Conservation (phyloP, 2,888 invertebrate species). For the Salticus scenicus region DNA sequence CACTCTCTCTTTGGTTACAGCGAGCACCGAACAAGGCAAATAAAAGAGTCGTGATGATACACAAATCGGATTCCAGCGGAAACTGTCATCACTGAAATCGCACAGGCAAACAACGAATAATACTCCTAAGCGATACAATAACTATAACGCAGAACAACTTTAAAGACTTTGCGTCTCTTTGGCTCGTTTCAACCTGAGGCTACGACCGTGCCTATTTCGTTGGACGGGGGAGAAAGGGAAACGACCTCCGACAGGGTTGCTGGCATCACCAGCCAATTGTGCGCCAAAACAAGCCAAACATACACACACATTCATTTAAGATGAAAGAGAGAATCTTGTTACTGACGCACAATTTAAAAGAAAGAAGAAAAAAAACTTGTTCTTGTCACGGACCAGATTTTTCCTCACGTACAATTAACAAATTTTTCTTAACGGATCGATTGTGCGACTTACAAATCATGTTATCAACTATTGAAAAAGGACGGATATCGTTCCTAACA, state of each 20-base stretch:
- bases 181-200: slow-evolving; percentile 64
- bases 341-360: background rate
- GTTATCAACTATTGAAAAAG: too few species aligned
- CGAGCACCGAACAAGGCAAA: slow-evolving; percentile 1
- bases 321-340: background rate
- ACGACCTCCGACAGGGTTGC: slow-evolving; percentile 67
- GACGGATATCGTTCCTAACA: too few species aligned
- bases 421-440: background rate
- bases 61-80: slow-evolving; percentile 16
- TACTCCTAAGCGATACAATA: slow-evolving; percentile 52
- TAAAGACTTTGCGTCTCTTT: slow-evolving; percentile 57
- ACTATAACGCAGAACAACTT: slow-evolving; percentile 59
- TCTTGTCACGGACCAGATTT: slow-evolving; percentile 1
- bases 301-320: background rate
- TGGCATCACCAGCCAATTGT: background rate
- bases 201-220: slow-evolving; percentile 66
- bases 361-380: too few species aligned
- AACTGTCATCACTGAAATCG: slow-evolving; percentile 45
- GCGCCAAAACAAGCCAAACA: slow-evolving; percentile 10
- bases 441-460: too few species aligned
- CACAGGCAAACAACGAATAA: slow-evolving; percentile 24
- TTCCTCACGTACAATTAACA: background rate
- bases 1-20: slow-evolving; percentile 26
- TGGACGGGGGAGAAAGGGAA: slow-evolving; percentile 63
- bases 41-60: slow-evolving; percentile 20